These are phyloP conservation scores for Oscarella lobularis DNA, from an alignment of 37 sponge, comb jelly and placozoan species.

Conservation along the genomic window DNA sequence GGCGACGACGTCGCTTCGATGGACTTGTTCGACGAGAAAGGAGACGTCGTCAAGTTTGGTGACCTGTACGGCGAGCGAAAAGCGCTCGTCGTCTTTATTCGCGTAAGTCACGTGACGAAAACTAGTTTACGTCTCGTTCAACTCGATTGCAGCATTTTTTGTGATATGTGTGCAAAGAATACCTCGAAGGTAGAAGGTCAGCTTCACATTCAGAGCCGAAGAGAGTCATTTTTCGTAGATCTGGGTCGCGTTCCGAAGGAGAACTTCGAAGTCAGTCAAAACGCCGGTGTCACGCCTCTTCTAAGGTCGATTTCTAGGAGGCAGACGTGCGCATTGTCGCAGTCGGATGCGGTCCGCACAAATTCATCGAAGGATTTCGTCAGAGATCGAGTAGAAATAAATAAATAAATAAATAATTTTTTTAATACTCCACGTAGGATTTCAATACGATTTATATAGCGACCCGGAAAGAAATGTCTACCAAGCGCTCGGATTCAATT, in stretches of 20 bases:
- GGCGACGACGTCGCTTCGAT: neutral
- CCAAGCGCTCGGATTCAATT: conserved; percentile 21
- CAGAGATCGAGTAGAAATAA: no score
- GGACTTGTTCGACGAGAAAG: conserved; percentile 21
- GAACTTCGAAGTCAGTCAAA: no score
- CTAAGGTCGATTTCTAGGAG: conserved; percentile 22
- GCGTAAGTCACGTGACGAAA: conserved; percentile 17
- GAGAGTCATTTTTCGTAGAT: no score
- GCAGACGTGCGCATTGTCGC: conserved; percentile 17
- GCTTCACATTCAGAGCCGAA: no score
- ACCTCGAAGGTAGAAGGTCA: conserved; percentile 17
- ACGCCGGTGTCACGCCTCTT: no score
- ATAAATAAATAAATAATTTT: no score
- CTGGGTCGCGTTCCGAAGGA: neutral
- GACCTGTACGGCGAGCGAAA: conserved; percentile 11
- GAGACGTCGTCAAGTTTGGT: conserved; percentile 9
- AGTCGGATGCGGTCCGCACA: conserved; percentile 28
- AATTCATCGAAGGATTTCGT: conserved; percentile 23
- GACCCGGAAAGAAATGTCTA: conserved; percentile 22
- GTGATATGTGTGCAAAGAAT: conserved; percentile 35
- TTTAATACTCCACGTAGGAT: conserved; percentile 8
- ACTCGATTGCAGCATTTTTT: conserved; percentile 18
- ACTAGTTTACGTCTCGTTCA: neutral
- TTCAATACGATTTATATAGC: conserved; percentile 21
- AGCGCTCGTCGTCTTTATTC: conserved; percentile 18